These are phyloP conservation scores for Drepana arcuata DNA, from an alignment of 1,140 invertebrate genomes.

Conservation along the genomic window DNA sequence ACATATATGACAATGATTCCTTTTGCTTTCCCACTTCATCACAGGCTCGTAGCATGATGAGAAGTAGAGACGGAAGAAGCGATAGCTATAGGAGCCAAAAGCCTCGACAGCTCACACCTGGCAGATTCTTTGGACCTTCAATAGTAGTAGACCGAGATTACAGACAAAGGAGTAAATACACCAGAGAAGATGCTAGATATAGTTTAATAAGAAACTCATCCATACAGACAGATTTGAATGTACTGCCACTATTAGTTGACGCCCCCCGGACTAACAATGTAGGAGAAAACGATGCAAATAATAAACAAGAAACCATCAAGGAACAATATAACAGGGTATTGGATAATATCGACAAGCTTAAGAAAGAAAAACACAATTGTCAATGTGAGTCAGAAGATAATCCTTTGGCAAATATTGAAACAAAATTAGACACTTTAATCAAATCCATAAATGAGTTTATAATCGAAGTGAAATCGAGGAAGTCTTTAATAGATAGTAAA, in stretches of 20 bases:
- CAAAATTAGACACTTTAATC: slow-evolving; percentile 30
- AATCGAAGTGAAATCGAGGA: slow-evolving; percentile 23
- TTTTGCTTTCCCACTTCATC: slow-evolving; percentile 34
- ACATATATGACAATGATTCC: slow-evolving; percentile 8
- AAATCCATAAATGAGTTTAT: slow-evolving; percentile 35
- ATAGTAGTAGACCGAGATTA: slow-evolving; percentile 5
- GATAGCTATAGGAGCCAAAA: not conserved
- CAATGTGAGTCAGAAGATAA: slow-evolving; percentile 8
- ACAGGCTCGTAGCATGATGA: slow-evolving; percentile 20
- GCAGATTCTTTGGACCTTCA: not conserved
- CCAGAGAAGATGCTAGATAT: not conserved
- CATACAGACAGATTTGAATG: slow-evolving; percentile 4
- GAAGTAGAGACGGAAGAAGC: slow-evolving; percentile 17
- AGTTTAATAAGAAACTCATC: not conserved
- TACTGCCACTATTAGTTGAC: not conserved
- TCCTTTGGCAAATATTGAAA: slow-evolving; percentile 19
- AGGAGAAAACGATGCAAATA: not conserved
- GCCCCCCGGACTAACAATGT: no score
- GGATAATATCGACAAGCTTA: slow-evolving; percentile 12
- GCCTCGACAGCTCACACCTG: not conserved
- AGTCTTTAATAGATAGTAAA: not conserved
- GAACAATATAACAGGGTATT: slow-evolving; percentile 9
- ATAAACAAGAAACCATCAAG: slow-evolving; percentile 6
- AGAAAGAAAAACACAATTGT: slow-evolving; percentile 9
- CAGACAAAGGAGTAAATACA: not conserved